Percentiles rank a stretch among this genome's conserved stretches.
These are phyloP conservation scores for Potamilus streckersoni DNA, from an alignment of 1,140 invertebrate species.

Conservation along the genomic window DNA sequence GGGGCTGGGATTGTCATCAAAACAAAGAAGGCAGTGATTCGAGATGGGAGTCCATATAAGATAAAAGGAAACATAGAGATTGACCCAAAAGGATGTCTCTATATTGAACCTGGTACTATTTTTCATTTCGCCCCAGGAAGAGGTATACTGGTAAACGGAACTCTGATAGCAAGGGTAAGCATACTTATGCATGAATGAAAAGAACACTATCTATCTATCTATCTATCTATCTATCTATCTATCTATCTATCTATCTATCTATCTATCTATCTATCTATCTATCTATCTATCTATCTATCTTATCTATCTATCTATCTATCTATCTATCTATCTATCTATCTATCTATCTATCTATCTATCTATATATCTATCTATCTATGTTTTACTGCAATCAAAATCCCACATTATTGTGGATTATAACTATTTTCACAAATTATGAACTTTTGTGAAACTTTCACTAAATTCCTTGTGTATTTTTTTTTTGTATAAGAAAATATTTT, in stretches of 20 bases:
- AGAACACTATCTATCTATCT: not conserved
- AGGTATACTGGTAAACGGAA: constrained; percentile 90
- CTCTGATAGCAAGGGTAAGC: constrained; percentile 87
- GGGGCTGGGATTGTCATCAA: constrained; percentile 44
- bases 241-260: not conserved
- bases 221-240: not conserved
- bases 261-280: not conserved
- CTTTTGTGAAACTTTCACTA: not conserved
- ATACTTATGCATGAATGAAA: constrained; percentile 10
- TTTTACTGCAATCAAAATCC: not conserved
- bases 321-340: not conserved
- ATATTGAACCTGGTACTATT: constrained; percentile 87
- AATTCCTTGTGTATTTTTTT: not conserved
- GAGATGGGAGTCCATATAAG: constrained; percentile 49
- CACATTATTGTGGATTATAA: not conserved
- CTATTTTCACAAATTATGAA: not conserved
- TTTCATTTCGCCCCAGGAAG: constrained; percentile 88
- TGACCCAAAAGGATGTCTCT: constrained; percentile 68
- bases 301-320: not conserved
- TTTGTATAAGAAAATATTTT: no score
- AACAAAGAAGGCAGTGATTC: constrained; percentile 41
- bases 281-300: not conserved
- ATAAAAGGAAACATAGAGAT: constrained; percentile 59
- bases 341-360: no score
- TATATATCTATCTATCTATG: not conserved